Base-by-base conservation (phyloP, 53 echinoderm and acorn worm species). In the Crossaster papposus region DNA sequence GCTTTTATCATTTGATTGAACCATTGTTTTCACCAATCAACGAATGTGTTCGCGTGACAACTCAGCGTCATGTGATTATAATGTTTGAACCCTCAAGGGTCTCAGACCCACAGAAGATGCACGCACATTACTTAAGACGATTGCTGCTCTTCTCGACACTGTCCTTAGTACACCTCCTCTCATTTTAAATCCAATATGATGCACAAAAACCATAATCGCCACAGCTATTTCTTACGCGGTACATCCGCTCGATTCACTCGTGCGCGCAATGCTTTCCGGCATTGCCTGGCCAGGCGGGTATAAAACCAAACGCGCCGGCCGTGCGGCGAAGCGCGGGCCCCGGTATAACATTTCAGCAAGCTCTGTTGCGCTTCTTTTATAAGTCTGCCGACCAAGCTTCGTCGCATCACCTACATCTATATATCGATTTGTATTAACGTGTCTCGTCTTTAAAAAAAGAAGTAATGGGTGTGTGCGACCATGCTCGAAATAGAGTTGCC, bases 191-290 rank as follows among this genome's bases (percentile, higher is more conserved):
- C 28, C 74, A 13, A 36, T 71, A 29, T 71, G 31, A 35, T 74
- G 34, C 74, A 80, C 54, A 80, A 80, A 80, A 80, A 28, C 18
- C 32, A 30, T 80, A 54, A 31, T 55, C 80, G 80, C 58, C 55
- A 30, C 18, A 10, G 38, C 82, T 36, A 38, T 65, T 36, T 38
- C 37, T 33, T 51, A 36, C 10, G 30, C 58, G 30, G 51, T 24
- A 5, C 51, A 24, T 50, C 78, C 36, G 23, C 35, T 78, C 11
- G 11, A 31, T 17, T 55, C 80, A 80, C 3, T 80, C 58, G 80
- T 54, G 80, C 80, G 55, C 54, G 54, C 13, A 44, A 80, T 58
- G 8, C 51, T 80, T 13, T 53, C 79, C 26, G 55, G 23, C 28
- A 65, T 64, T 26, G 37, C 82, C 68, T 44, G 6, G 23, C 82